Evolutionary conservation across 2,113 vertebrate genomes (phyloP).

Genomic region (Calyptomena viridis): DNA sequence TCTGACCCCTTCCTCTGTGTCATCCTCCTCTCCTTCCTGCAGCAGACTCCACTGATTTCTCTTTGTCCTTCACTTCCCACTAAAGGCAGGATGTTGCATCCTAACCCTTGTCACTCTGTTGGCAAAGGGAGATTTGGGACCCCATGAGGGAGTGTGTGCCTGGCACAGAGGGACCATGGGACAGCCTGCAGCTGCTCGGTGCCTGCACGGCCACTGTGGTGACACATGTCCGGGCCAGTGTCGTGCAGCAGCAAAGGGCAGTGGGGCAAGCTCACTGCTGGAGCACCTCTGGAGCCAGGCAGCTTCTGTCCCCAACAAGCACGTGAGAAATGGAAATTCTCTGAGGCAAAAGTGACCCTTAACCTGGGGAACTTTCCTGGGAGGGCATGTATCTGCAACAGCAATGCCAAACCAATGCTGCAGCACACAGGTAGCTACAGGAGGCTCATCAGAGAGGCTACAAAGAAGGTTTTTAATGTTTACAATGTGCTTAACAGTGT

Average conservation of each 20-base stretch:
- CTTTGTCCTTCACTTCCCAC: neutral
- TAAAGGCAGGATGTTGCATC: neutral
- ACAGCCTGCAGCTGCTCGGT: neutral
- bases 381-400: neutral
- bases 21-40: neutral
- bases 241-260: neutral
- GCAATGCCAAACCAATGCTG: neutral
- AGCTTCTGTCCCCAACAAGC: neutral
- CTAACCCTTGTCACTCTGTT: neutral
- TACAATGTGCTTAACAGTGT: neutral
- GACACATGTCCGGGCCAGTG: neutral
- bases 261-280: neutral
- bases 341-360: neutral
- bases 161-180: accelerated
- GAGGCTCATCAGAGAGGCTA: neutral
- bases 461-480: neutral
- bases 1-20: neutral
- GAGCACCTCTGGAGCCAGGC: neutral
- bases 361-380: accelerated
- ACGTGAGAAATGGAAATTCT: neutral
- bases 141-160: accelerated
- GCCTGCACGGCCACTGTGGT: neutral
- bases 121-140: neutral
- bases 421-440: neutral
- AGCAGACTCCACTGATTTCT: neutral